Evolutionary conservation across 2,797 vertebrate species (phyloP).

Genomic region (Cephalopachus bancanus): DNA sequence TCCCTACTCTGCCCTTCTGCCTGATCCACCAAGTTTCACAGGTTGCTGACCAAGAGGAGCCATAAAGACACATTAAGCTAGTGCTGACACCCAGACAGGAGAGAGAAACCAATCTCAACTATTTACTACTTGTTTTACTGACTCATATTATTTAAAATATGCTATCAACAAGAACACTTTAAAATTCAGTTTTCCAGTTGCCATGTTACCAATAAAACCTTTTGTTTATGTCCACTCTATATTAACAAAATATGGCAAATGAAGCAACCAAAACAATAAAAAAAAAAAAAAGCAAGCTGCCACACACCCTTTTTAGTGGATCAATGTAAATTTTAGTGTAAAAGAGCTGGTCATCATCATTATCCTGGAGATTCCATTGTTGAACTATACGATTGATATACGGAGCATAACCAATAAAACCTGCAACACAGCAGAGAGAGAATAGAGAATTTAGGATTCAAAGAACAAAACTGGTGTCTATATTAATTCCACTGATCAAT

Average conservation of each 20-base stretch:
- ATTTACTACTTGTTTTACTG: not conserved
- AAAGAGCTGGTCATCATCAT: constrained; percentile 99
- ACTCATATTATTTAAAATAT: not conserved
- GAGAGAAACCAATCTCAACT: not conserved
- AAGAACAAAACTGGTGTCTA: not conserved
- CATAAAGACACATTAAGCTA: not conserved
- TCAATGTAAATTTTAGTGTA: constrained; percentile 99
- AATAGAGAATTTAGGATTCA: not conserved
- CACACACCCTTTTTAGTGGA: constrained; percentile 93
- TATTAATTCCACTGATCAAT: not conserved
- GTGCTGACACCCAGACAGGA: not conserved
- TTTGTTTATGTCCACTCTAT: not conserved
- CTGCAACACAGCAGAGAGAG: constrained; percentile 87
- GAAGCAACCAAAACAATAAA: not conserved
- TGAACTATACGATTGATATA: constrained; percentile 93
- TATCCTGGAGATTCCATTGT: constrained; percentile 97
- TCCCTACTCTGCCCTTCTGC: not conserved
- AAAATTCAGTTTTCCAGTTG: not conserved
- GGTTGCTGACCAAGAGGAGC: not conserved
- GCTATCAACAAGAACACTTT: not conserved
- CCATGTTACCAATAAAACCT: not conserved
- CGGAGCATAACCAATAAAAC: constrained; percentile 96
- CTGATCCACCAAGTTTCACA: not conserved
- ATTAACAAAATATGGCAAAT: not conserved
- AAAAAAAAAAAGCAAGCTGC: not conserved